Conservation (phyloP, 2,797 vertebrate genomes). For the Manis crassicaudata region DNA sequence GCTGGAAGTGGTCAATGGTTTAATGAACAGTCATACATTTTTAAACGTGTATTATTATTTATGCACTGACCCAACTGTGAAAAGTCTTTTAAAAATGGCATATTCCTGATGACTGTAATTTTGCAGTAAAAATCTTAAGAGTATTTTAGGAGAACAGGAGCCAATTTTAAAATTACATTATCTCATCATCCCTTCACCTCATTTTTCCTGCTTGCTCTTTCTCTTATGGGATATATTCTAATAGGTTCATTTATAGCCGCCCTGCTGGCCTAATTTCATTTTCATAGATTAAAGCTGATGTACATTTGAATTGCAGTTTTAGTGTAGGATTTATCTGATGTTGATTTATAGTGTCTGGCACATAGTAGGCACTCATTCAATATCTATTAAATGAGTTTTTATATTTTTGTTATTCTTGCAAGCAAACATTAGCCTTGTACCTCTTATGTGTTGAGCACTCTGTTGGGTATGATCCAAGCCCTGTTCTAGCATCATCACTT, state of each 20-base stretch:
- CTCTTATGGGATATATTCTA: slow-evolving; percentile 74
- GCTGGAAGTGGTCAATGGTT: slow-evolving; percentile 81
- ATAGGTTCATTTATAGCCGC: slow-evolving; percentile 72
- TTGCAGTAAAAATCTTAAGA: slow-evolving; percentile 70
- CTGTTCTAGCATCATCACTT: not conserved
- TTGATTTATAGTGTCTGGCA: slow-evolving; percentile 45
- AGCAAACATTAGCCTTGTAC: not conserved
- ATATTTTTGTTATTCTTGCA: not conserved
- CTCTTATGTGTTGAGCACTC: not conserved
- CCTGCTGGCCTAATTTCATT: slow-evolving; percentile 79
- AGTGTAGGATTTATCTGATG: slow-evolving; percentile 36
- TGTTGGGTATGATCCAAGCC: not conserved
- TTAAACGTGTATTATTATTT: slow-evolving; percentile 80
- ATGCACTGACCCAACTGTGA: slow-evolving; percentile 72
- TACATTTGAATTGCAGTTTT: slow-evolving; percentile 69
- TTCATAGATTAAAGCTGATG: slow-evolving; percentile 75
- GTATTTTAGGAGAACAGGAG: slow-evolving; percentile 69
- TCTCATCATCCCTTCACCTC: slow-evolving; percentile 60
- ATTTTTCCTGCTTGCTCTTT: slow-evolving; percentile 63
- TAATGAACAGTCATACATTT: slow-evolving; percentile 81
- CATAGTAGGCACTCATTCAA: slow-evolving; percentile 62
- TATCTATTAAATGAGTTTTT: slow-evolving; percentile 3
- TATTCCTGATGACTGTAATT: slow-evolving; percentile 76
- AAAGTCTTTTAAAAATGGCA: slow-evolving; percentile 71
- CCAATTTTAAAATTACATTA: slow-evolving; percentile 74